phyloP scores from a whole-genome alignment of 2,113 vertebrate species.

The Neogale vison region DNA sequence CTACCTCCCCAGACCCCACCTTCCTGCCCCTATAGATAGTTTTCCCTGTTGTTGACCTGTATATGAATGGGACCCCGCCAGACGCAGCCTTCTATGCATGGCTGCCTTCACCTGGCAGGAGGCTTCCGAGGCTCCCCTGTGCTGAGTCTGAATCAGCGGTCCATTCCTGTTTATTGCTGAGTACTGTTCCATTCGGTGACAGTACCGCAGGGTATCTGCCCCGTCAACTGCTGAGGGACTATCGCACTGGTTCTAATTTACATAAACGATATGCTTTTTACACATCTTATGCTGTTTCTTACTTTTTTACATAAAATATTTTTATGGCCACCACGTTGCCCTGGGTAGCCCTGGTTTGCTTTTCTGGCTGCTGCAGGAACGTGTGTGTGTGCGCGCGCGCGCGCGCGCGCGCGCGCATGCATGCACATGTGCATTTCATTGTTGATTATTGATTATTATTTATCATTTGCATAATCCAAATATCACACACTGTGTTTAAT shows the following conservation, averaged over 20 bases:
- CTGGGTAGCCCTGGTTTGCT: rapidly evolving
- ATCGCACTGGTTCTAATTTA: neutral
- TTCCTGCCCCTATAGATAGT: neutral
- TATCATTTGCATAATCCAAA: neutral
- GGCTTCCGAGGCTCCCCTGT: rapidly evolving
- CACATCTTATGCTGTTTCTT: neutral
- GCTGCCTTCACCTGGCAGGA: neutral
- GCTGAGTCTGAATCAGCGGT: neutral
- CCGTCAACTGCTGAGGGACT: rapidly evolving
- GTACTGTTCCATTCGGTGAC: neutral
- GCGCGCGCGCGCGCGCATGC: rapidly evolving
- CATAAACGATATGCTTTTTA: rapidly evolving
- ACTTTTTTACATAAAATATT: neutral
- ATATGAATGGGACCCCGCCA: rapidly evolving
- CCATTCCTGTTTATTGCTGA: neutral
- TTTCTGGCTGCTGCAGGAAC: neutral
- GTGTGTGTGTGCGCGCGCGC: neutral
- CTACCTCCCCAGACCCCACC: neutral
- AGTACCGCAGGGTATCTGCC: rapidly evolving
- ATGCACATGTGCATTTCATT: neutral
- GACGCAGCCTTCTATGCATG: rapidly evolving
- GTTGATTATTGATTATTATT: too few species aligned
- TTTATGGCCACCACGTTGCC: rapidly evolving
- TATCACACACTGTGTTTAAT: neutral
- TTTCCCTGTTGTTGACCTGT: too few species aligned